Evolutionary conservation across 1,140 invertebrate genomes (phyloP).

Genomic region (Cardiocondyla obscurior): DNA sequence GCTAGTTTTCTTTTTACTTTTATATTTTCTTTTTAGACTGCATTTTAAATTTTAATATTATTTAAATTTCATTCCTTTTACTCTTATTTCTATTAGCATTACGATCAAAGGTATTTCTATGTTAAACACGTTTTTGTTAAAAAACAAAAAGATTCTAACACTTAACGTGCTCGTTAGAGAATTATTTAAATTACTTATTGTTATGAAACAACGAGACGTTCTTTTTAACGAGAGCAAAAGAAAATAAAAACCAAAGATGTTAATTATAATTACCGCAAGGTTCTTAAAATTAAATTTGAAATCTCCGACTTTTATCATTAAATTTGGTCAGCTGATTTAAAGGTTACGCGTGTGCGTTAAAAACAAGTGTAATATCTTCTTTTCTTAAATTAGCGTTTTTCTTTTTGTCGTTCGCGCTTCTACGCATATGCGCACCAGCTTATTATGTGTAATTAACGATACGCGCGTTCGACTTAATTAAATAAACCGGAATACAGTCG

Average conservation of each 20-base stretch:
- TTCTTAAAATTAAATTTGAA: not conserved
- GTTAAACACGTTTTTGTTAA: not conserved
- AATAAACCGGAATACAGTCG: not conserved
- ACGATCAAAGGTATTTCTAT: not conserved
- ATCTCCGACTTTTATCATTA: not conserved
- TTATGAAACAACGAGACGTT: not conserved
- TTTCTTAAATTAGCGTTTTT: not conserved
- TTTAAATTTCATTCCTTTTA: not conserved
- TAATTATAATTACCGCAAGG: too few species aligned
- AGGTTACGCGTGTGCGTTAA: not conserved
- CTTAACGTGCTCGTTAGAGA: not conserved
- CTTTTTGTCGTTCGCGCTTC: not conserved
- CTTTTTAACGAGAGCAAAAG: not conserved
- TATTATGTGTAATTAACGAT: not conserved
- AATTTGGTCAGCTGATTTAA: not conserved
- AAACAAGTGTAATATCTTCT: not conserved
- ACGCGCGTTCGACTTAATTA: not conserved
- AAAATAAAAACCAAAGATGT: not conserved
- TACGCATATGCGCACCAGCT: not conserved
- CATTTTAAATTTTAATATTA: not conserved
- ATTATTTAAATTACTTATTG: not conserved
- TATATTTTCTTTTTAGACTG: too few species aligned
- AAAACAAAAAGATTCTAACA: not conserved
- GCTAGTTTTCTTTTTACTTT: too few species aligned
- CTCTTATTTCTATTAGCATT: not conserved